Conservation (phyloP, 2,888 invertebrate genomes). For the Agrotis clavis region DNA sequence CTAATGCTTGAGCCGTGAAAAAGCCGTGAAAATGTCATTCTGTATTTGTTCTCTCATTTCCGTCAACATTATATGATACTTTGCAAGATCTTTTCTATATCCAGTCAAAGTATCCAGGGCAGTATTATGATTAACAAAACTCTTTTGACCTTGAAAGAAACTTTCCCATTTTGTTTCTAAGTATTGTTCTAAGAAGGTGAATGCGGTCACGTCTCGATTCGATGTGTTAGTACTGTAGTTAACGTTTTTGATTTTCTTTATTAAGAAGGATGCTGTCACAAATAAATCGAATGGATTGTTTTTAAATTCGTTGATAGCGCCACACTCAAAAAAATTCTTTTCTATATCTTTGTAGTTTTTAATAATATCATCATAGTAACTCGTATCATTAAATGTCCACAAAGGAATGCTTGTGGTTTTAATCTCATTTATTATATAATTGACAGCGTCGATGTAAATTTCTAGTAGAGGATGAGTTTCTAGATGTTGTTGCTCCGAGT, state of each 20-base stretch:
- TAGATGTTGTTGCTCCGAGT: background rate
- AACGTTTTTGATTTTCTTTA: constrained; percentile 31
- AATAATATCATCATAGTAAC: too few species aligned
- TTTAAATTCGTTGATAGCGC: too few species aligned
- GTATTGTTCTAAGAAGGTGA: constrained; percentile 47
- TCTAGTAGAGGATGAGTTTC: background rate
- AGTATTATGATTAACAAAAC: constrained; percentile 10
- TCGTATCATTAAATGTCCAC: constrained; percentile 6
- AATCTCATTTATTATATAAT: constrained; percentile 2
- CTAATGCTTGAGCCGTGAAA: too few species aligned
- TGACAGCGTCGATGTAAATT: background rate
- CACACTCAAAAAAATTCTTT: too few species aligned
- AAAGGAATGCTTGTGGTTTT: background rate
- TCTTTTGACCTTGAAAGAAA: too few species aligned
- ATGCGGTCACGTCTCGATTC: constrained; percentile 36
- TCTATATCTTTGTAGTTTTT: too few species aligned
- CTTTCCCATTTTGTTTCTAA: constrained; percentile 50
- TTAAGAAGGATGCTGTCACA: constrained; percentile 43
- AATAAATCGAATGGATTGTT: constrained; percentile 43
- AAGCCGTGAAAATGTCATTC: too few species aligned
- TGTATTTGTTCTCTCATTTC: too few species aligned
- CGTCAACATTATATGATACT: too few species aligned
- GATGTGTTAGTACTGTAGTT: constrained; percentile 18
- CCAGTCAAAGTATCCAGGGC: background rate
- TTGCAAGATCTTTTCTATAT: constrained; percentile 43